These are phyloP conservation scores for Neoarius graeffei DNA, from an alignment of 2,113 vertebrate species.

Conservation along the genomic window DNA sequence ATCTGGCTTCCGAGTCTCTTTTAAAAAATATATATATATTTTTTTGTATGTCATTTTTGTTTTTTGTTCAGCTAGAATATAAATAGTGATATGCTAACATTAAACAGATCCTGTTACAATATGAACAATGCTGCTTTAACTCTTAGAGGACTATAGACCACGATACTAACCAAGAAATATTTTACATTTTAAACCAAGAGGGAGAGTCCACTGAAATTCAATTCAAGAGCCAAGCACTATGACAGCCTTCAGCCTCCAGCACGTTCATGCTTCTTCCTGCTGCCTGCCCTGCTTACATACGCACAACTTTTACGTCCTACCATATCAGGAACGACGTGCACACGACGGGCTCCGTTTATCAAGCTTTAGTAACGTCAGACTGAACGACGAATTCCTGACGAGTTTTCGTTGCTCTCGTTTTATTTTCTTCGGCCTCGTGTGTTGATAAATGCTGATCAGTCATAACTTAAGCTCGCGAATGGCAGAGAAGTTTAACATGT, in stretches of 20 bases:
- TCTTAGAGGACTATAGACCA: conserved; percentile 24
- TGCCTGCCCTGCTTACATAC: background rate
- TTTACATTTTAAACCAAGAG: background rate
- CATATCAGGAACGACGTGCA: background rate
- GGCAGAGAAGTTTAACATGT: background rate
- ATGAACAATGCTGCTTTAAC: conserved; percentile 52
- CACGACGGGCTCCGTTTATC: background rate
- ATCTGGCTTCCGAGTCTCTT: conserved; percentile 46
- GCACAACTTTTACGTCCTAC: background rate
- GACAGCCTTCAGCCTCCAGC: background rate
- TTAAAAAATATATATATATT: conserved; percentile 37
- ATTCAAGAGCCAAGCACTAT: conserved; percentile 20
- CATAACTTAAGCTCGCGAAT: background rate
- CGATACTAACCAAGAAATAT: conserved; percentile 42
- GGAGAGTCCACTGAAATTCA: conserved; percentile 1
- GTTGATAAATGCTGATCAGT: background rate
- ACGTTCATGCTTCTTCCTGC: background rate
- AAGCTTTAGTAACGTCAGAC: background rate
- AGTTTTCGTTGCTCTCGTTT: background rate
- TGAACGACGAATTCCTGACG: background rate
- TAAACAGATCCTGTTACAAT: conserved; percentile 36
- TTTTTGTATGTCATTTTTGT: conserved; percentile 37
- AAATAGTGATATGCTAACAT: conserved; percentile 40
- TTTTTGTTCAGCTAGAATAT: conserved; percentile 18
- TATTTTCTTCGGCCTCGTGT: background rate